Percentiles rank a stretch among this genome's conserved stretches.
Conservation (phyloP, 2,888 invertebrate genomes). For the Parapristionchus giblindavisi region DNA sequence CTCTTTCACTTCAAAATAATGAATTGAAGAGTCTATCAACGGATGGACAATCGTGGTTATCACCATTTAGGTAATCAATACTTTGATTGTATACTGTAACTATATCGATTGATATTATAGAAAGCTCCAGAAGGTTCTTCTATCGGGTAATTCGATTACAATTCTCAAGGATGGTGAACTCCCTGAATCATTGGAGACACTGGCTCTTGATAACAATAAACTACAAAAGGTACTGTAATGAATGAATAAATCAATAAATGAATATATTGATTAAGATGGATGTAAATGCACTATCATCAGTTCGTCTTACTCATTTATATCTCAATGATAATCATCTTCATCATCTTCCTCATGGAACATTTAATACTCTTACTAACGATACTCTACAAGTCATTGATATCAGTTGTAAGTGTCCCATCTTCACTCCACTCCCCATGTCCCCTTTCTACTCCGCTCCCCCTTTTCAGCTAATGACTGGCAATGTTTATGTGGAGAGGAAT, state of each 20-base stretch:
- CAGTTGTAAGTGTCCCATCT: constrained; percentile 48
- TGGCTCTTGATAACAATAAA: constrained; percentile 53
- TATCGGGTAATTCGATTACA: constrained; percentile 69
- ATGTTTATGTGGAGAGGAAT: constrained; percentile 65
- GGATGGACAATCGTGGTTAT: constrained; percentile 2
- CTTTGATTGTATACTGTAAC: background rate
- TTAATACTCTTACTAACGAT: constrained; percentile 54
- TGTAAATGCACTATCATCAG: constrained; percentile 55
- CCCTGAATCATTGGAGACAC: constrained; percentile 44
- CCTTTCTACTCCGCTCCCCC: background rate
- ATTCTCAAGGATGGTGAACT: constrained; percentile 49
- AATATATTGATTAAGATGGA: constrained; percentile 43
- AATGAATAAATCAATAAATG: background rate
- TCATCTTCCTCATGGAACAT: constrained; percentile 59
- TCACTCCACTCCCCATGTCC: background rate
- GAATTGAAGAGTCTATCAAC: constrained; percentile 41
- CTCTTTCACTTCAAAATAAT: constrained; percentile 48
- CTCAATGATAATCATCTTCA: constrained; percentile 65
- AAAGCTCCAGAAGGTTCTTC: constrained; percentile 71
- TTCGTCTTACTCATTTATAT: constrained; percentile 56
- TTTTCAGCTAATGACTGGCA: constrained; percentile 64
- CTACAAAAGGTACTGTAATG: constrained; percentile 39
- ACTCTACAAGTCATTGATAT: constrained; percentile 63
- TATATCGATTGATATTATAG: constrained; percentile 31
- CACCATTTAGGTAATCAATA: constrained; percentile 25